These are phyloP conservation scores for Philopotamus ludificatus DNA, from an alignment of 1,140 invertebrate genomes.

Conservation along the genomic window DNA sequence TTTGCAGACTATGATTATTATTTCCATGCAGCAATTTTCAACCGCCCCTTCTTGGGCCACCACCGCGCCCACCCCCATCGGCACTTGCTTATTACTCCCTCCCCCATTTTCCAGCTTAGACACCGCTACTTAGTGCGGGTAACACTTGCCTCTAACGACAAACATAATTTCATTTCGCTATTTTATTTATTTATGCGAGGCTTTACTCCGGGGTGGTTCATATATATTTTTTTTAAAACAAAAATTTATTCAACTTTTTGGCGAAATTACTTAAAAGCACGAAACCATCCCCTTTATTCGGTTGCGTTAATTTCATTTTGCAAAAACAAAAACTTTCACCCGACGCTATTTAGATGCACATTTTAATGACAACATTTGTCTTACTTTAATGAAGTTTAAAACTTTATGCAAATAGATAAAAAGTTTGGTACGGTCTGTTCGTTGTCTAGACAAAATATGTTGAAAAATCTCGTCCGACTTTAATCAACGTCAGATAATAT, in stretches of 20 bases:
- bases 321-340: neutral
- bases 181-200: conserved; percentile 40
- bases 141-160: conserved; percentile 41
- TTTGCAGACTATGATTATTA: conserved; percentile 26
- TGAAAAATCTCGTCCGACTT: too few species aligned
- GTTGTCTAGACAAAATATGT: too few species aligned
- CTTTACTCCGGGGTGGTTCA: conserved; percentile 35
- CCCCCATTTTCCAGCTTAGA: conserved; percentile 3
- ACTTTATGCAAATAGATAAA: neutral
- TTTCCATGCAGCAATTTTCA: conserved; percentile 24
- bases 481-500: too few species aligned
- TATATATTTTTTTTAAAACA: conserved; percentile 28
- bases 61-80: neutral
- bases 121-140: conserved; percentile 24
- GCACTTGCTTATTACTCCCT: conserved; percentile 15
- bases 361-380: conserved; percentile 5
- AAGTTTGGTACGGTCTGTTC: too few species aligned
- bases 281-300: neutral
- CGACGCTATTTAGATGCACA: neutral
- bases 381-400: conserved; percentile 1
- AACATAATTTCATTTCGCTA: conserved; percentile 41
- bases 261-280: conserved; percentile 6
- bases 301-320: conserved; percentile 3
- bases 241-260: conserved; percentile 25
- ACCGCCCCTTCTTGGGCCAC: too few species aligned